Percentiles rank a stretch among this genome's conserved stretches.
Conservation (phyloP, 2,113 vertebrate species). For the Holacanthus passer region DNA sequence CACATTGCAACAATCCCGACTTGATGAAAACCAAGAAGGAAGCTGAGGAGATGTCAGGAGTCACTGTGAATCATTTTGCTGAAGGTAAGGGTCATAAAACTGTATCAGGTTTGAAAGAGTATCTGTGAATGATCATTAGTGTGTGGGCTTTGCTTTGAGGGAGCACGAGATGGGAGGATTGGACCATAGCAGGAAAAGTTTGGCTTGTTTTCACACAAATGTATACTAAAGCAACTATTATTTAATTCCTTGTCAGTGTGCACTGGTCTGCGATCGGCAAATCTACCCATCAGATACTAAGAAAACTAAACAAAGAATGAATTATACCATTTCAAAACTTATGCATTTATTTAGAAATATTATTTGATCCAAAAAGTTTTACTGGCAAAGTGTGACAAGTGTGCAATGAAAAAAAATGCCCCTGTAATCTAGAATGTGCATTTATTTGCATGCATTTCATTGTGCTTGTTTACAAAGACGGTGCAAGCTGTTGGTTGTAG, state of each 20-base stretch:
- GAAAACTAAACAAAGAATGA: no score
- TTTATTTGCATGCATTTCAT: not conserved
- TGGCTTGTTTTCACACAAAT: not conserved
- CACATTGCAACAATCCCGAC: not conserved
- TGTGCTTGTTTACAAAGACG: not conserved
- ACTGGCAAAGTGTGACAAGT: not conserved
- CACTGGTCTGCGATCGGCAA: not conserved
- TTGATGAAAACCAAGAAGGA: slow-evolving; percentile 71
- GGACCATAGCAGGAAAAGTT: not conserved
- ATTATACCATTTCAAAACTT: not conserved
- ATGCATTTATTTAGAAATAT: not conserved
- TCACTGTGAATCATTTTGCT: slow-evolving; percentile 70
- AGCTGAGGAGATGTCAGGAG: slow-evolving; percentile 49
- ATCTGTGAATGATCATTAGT: not conserved
- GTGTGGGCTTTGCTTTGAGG: not conserved
- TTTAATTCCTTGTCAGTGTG: not conserved
- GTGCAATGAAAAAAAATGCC: not conserved
- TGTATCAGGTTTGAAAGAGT: not conserved
- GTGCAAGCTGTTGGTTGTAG: not conserved
- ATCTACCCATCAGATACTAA: not conserved
- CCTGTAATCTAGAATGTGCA: not conserved
- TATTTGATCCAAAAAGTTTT: not conserved
- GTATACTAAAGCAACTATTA: no score
- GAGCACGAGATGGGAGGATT: not conserved
- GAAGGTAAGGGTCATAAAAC: slow-evolving; percentile 66